Evolutionary conservation across 2,888 invertebrate species (phyloP).

Genomic region (Acanthosepion pharaonis): DNA sequence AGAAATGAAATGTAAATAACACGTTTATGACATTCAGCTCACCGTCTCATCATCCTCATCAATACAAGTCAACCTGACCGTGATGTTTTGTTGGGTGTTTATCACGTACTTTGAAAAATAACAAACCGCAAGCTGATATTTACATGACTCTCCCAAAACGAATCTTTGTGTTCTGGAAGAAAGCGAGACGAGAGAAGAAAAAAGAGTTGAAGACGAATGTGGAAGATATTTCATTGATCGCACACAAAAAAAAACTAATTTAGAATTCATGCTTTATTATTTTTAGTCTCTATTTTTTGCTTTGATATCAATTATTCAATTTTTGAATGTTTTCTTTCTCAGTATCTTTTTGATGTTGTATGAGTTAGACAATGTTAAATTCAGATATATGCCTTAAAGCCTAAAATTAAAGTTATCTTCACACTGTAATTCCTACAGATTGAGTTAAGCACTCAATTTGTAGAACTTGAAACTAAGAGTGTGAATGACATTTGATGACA

Average conservation of each 20-base stretch:
- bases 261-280: background rate
- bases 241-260: background rate
- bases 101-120: slow-evolving; percentile 6
- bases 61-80: background rate
- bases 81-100: background rate
- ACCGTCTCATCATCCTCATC: background rate
- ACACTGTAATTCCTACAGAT: too few species aligned
- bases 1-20: background rate
- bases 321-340: too few species aligned
- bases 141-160: background rate
- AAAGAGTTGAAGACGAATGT: background rate
- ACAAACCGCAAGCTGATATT: background rate
- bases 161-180: background rate
- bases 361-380: too few species aligned
- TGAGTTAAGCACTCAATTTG: too few species aligned
- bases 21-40: background rate
- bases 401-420: too few species aligned
- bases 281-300: background rate
- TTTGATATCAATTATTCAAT: too few species aligned
- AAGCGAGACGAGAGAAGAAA: background rate
- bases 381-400: too few species aligned
- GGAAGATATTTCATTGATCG: background rate
- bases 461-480: too few species aligned
- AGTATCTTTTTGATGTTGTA: too few species aligned
- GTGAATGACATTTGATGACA: too few species aligned